Conservation (phyloP, 2,113 vertebrate genomes). For the Thamnophis sirtalis region DNA sequence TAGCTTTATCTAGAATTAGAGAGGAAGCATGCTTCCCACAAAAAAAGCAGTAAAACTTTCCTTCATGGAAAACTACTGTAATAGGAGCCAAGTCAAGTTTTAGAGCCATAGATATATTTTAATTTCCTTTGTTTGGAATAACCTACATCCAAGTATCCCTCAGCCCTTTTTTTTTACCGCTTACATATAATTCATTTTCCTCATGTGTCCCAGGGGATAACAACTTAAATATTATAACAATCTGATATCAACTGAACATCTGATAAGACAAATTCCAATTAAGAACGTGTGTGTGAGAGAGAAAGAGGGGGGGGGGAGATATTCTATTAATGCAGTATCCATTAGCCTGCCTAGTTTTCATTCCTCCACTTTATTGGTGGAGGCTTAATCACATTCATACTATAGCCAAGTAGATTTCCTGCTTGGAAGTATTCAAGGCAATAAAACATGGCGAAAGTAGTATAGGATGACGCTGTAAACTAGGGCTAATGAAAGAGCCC, state of each 20-base stretch:
- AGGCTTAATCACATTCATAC: neutral
- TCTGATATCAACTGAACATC: neutral
- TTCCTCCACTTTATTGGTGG: neutral
- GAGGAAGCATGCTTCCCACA: neutral
- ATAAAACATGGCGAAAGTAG: neutral
- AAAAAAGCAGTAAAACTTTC: neutral
- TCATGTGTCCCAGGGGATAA: neutral
- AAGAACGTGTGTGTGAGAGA: neutral
- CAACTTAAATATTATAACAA: neutral
- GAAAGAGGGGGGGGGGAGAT: too few relatives aligned
- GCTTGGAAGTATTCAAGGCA: neutral
- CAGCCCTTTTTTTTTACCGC: neutral
- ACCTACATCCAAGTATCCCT: neutral
- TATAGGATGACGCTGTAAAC: neutral
- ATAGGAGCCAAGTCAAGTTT: neutral
- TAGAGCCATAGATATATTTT: neutral
- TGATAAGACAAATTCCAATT: neutral
- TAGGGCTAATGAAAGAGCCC: neutral
- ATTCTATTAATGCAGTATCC: neutral
- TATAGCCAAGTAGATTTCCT: neutral
- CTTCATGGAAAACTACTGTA: neutral
- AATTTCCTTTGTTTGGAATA: slow-evolving; percentile 16
- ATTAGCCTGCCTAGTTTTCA: neutral
- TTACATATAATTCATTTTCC: neutral
- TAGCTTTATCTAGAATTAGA: neutral